Evolutionary conservation across 2,888 invertebrate genomes (phyloP), one percentile per base, ranked within the genome.

Genomic region (Cheilosia scutellata): DNA sequence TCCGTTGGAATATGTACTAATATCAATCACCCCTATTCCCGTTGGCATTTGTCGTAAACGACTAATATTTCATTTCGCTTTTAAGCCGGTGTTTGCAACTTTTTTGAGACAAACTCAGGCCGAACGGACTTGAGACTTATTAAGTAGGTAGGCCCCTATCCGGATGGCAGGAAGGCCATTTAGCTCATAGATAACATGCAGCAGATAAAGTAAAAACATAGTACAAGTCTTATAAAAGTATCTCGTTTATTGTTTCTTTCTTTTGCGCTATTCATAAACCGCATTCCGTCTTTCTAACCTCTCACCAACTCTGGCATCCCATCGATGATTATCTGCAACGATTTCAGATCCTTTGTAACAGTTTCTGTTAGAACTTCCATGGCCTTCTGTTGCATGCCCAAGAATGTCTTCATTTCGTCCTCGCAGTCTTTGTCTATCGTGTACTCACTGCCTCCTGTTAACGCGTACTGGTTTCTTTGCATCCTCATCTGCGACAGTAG

Each of bases 381-480:
- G 0, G 98, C 98, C 83, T 96, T 95, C 91, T 98, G 98, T 90
- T 98, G 97, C 93, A 97, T 95, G 58, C 94, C 94, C 75, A 98
- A 92, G 92, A 97, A 97, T 93, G 97, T 94, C 88, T 95, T 95
- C 90, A 96, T 94, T 90, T 96, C 95, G 88, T 95, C 95, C 92
- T 95, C 95, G 4, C 95, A 94, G 88, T 95, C 95, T 88, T 94
- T 94, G 90, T 98, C 97, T 91, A 98, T 95, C 77, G 96, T 95
- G 90, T 98, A 98, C 89, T 96, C 95, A 53, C 95, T 95, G 5
- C 93, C 93, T 33, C 94, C 94, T 53, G 94, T 94, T 13, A 94
- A 93, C 62, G 94, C 93, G 87, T 93, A 93, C 20, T 95, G 95
- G 90, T 94, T 94, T 76, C 95, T 94, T 88, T 96, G 95, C 91